A percentile compares a stretch with the other conserved stretches of the same genome.
Evolutionary conservation across 2,888 invertebrate species (phyloP).

Genomic region (Lycia hirtaria): DNA sequence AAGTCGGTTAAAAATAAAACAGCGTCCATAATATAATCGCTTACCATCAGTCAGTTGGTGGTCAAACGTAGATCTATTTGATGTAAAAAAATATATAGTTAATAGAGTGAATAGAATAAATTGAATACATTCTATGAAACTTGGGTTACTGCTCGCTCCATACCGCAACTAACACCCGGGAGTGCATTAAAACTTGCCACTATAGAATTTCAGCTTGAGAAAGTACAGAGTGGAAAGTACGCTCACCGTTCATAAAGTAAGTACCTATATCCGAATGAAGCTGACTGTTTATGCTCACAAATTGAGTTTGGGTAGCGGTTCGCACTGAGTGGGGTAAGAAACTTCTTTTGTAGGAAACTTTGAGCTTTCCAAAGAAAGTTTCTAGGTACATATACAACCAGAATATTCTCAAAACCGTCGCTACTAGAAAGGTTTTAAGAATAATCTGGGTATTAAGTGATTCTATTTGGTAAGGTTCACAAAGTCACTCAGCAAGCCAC

Average conservation of each 20-base stretch:
- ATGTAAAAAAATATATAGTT: no score
- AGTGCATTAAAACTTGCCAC: slow-evolving; percentile 65
- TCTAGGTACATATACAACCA: no score
- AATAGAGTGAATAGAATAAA: not conserved
- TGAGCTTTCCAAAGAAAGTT: slow-evolving; percentile 4
- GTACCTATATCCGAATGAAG: slow-evolving; percentile 43
- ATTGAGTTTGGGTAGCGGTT: slow-evolving; percentile 43
- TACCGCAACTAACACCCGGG: slow-evolving; percentile 35
- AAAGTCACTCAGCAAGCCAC: no score
- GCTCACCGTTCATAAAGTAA: slow-evolving; percentile 44
- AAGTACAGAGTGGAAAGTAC: slow-evolving; percentile 50
- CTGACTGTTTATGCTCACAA: slow-evolving; percentile 45
- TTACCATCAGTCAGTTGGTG: no score
- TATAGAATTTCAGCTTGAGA: slow-evolving; percentile 58
- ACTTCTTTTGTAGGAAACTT: slow-evolving; percentile 24
- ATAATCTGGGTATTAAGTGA: no score
- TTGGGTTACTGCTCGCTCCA: slow-evolving; percentile 13
- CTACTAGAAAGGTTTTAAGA: slow-evolving; percentile 3
- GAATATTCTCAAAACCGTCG: no score
- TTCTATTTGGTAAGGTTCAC: no score
- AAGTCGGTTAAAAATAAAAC: no score
- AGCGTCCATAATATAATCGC: no score
- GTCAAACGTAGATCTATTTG: no score
- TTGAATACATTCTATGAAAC: not conserved
- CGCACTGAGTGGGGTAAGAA: slow-evolving; percentile 17